phyloP scores from a whole-genome alignment of 2,113 vertebrate species.

The Suricata suricatta region DNA sequence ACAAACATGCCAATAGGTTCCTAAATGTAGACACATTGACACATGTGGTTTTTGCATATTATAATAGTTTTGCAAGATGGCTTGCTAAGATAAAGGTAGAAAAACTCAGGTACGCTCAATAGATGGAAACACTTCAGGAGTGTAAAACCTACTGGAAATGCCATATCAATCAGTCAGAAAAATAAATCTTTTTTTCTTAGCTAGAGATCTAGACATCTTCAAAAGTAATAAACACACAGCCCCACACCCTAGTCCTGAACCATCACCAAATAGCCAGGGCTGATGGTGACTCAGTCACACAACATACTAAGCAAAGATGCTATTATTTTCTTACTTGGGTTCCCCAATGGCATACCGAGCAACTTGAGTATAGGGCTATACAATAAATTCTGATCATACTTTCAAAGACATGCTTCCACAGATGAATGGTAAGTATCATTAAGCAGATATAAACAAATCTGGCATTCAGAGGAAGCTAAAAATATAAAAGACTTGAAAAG shows the following conservation, averaged over 20 bases:
- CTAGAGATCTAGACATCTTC: slow-evolving; percentile 16
- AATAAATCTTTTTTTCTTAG: neutral
- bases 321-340: neutral
- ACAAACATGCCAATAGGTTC: neutral
- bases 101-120: neutral
- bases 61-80: neutral
- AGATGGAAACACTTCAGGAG: slow-evolving; percentile 5
- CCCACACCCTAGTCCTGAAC: neutral
- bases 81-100: neutral
- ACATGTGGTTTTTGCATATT: neutral
- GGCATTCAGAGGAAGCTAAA: neutral
- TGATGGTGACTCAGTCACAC: neutral
- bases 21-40: neutral
- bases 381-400: neutral
- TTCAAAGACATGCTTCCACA: slow-evolving; percentile 4
- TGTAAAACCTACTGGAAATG: neutral
- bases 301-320: neutral
- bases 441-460: neutral
- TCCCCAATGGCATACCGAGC: neutral
- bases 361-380: neutral
- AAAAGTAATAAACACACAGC: slow-evolving; percentile 21
- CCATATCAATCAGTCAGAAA: neutral
- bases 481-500: neutral
- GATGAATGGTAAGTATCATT: neutral
- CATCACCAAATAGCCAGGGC: neutral